These are phyloP conservation scores for Pogona vitticeps DNA, from an alignment of 2,113 vertebrate genomes.

Conservation along the genomic window DNA sequence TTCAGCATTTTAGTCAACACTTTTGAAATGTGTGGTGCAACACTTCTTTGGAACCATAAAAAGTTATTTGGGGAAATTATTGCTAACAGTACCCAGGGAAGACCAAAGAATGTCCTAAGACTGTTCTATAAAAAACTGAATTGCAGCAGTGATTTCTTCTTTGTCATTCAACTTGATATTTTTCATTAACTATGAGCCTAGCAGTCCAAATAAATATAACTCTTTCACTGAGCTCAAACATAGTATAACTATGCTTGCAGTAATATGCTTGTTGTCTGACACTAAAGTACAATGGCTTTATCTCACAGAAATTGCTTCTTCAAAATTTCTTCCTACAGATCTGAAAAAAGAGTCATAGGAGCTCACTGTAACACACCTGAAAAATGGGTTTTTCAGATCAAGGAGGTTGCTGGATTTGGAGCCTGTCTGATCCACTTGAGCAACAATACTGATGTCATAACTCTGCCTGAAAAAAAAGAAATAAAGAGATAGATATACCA, in stretches of 20 bases:
- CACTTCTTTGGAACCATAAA: neutral
- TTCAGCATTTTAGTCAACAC: neutral
- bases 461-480: conserved; percentile 83
- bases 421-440: conserved; percentile 95
- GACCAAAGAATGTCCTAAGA: neutral
- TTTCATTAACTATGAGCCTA: neutral
- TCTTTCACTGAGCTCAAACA: neutral
- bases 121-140: neutral
- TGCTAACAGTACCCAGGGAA: neutral
- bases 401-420: conserved; percentile 95
- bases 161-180: too few species aligned
- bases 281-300: neutral
- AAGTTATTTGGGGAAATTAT: neutral
- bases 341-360: neutral
- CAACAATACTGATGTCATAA: conserved; percentile 96
- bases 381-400: conserved; percentile 96
- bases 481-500: neutral
- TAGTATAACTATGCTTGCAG: neutral
- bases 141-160: neutral
- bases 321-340: neutral
- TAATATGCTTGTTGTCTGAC: neutral
- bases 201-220: neutral
- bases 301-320: neutral
- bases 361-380: conserved; percentile 79
- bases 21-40: neutral